phyloP scores from a whole-genome alignment of 2,797 vertebrate genomes.

The Myripristis murdjan region DNA sequence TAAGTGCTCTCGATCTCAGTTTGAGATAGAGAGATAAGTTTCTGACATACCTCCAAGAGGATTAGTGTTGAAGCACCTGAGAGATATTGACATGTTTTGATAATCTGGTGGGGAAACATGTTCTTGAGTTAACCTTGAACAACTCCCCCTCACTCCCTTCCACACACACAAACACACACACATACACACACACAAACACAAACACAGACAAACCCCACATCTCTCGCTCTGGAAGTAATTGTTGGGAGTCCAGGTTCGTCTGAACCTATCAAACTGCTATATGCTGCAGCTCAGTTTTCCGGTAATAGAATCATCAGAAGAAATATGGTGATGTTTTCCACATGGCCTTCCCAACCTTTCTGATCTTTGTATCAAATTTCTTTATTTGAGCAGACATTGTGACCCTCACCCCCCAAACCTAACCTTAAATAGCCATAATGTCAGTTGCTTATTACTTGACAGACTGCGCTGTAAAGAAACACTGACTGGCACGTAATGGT shows the following conservation, averaged over 20 bases:
- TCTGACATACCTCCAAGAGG: constrained; percentile 72
- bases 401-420: constrained; percentile 77
- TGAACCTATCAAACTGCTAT: constrained; percentile 35
- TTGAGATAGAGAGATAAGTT: constrained; percentile 64
- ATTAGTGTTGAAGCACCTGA: constrained; percentile 75
- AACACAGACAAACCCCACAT: constrained; percentile 15
- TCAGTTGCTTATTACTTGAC: constrained; percentile 82
- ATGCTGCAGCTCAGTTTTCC: constrained; percentile 52
- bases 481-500: constrained; percentile 81
- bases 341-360: constrained; percentile 78
- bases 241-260: constrained; percentile 25
- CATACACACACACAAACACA: constrained; percentile 22
- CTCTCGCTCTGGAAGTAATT: constrained; percentile 39
- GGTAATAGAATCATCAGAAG: constrained; percentile 68
- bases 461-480: constrained; percentile 75
- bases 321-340: constrained; percentile 83
- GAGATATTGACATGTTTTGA: constrained; percentile 78
- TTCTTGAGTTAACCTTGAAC: constrained; percentile 74
- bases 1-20: constrained; percentile 74
- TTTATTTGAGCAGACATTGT: constrained; percentile 77
- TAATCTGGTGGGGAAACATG: constrained; percentile 60
- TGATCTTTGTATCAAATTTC: constrained; percentile 83
- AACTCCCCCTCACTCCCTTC: constrained; percentile 6
- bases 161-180: constrained; percentile 5
- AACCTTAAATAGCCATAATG: constrained; percentile 85